phyloP scores from a whole-genome alignment of 2,113 vertebrate species.

The Pelmatolapia mariae region DNA sequence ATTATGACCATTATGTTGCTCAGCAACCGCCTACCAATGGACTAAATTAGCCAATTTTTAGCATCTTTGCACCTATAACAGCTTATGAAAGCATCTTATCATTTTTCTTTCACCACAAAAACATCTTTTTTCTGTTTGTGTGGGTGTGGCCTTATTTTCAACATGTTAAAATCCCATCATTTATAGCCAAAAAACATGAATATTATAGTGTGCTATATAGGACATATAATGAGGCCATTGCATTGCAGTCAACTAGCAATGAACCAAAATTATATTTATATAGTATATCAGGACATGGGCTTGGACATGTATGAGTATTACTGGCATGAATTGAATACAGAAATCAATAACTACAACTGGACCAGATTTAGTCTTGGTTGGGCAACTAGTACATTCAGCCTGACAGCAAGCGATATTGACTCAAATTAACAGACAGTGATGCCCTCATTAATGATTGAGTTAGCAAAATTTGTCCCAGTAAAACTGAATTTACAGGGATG shows the following conservation, averaged over 20 bases:
- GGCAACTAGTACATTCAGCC: neutral
- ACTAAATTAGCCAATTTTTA: neutral
- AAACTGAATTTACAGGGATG: neutral
- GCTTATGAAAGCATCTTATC: neutral
- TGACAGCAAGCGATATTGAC: neutral
- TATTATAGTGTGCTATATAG: neutral
- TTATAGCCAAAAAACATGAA: neutral
- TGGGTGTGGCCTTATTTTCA: neutral
- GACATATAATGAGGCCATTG: neutral
- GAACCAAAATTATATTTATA: neutral
- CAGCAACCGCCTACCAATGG: neutral
- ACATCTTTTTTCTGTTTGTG: neutral
- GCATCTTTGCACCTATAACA: neutral
- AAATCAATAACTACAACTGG: neutral
- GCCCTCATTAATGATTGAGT: neutral
- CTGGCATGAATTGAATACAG: neutral
- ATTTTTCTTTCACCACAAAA: neutral
- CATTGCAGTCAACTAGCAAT: neutral
- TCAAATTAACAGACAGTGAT: neutral
- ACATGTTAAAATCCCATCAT: neutral
- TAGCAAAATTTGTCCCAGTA: neutral
- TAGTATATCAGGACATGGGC: neutral
- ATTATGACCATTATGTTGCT: neutral
- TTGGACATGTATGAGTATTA: neutral
- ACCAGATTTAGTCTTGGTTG: neutral